These are phyloP conservation scores for Nannospalax galili DNA, from an alignment of 2,113 vertebrate species.

Conservation along the genomic window DNA sequence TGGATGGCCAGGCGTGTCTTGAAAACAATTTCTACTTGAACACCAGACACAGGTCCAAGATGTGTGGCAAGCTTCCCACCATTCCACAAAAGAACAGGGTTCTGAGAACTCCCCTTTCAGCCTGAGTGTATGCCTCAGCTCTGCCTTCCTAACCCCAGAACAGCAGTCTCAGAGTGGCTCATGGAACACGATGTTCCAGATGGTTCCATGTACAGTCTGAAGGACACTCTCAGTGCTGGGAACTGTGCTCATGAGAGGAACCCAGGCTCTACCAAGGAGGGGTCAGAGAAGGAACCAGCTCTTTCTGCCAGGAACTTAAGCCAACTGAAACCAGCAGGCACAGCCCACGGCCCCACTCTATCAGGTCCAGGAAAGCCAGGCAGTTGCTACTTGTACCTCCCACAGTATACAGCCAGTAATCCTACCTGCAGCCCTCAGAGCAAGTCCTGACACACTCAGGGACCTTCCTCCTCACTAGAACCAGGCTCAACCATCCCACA, in stretches of 20 bases:
- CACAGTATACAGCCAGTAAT: background rate
- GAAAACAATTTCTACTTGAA: background rate
- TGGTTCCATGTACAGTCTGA: background rate
- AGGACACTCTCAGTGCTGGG: background rate
- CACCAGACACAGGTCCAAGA: background rate
- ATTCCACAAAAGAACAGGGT: background rate
- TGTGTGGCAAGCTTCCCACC: accelerated
- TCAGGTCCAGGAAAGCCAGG: background rate
- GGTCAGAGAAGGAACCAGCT: background rate
- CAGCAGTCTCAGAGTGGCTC: background rate
- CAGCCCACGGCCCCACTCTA: background rate
- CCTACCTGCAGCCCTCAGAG: background rate
- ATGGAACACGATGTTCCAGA: background rate
- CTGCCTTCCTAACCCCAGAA: background rate
- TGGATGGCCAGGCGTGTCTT: too few relatives aligned
- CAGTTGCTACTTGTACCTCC: background rate
- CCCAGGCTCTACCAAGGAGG: background rate
- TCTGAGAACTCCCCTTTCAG: background rate
- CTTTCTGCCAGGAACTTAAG: too few relatives aligned
- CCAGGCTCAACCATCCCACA: background rate
- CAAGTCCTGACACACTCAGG: background rate
- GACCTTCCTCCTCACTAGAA: too few relatives aligned
- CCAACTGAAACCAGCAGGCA: background rate
- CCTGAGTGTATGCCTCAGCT: background rate
- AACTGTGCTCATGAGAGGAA: background rate